Evolutionary conservation across 2,113 vertebrate genomes (phyloP).

Genomic region (Chaetodon auriga): DNA sequence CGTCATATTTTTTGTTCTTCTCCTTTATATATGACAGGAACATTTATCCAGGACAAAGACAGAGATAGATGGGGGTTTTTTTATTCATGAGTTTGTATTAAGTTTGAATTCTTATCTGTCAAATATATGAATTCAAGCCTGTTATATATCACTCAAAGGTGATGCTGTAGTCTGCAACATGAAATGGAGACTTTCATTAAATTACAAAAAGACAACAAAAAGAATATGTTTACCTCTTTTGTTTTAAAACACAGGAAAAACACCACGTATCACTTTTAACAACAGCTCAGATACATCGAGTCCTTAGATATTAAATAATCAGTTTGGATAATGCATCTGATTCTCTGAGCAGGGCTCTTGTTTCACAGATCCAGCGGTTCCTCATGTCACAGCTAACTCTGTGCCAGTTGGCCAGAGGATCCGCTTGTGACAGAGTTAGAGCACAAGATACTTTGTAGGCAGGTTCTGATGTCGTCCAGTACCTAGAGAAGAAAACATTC

Average conservation of each 20-base stretch:
- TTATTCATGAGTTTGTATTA: neutral
- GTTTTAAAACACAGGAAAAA: too few relatives aligned
- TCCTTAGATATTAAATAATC: neutral
- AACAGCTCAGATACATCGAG: neutral
- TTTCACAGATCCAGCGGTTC: slow-evolving; percentile 70
- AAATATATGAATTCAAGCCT: neutral
- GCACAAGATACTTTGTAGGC: fast-evolving
- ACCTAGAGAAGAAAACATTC: slow-evolving; percentile 35
- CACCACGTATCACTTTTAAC: neutral
- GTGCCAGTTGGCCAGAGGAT: slow-evolving; percentile 49
- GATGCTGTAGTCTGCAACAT: neutral
- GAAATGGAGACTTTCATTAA: neutral
- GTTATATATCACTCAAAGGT: neutral
- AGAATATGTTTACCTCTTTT: neutral
- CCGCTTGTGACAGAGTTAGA: neutral
- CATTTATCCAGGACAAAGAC: too few relatives aligned
- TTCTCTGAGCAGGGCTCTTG: slow-evolving; percentile 37
- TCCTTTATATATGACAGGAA: neutral
- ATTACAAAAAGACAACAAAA: neutral
- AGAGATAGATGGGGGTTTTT: too few relatives aligned
- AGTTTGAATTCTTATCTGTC: neutral
- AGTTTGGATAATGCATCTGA: neutral
- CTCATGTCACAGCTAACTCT: neutral
- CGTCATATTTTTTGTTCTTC: too few relatives aligned
- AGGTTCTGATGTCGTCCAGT: neutral